Evolutionary conservation across 2,888 invertebrate genomes (phyloP), one percentile per base, ranked within the genome.

Genomic region (Drosophila histrio): DNA sequence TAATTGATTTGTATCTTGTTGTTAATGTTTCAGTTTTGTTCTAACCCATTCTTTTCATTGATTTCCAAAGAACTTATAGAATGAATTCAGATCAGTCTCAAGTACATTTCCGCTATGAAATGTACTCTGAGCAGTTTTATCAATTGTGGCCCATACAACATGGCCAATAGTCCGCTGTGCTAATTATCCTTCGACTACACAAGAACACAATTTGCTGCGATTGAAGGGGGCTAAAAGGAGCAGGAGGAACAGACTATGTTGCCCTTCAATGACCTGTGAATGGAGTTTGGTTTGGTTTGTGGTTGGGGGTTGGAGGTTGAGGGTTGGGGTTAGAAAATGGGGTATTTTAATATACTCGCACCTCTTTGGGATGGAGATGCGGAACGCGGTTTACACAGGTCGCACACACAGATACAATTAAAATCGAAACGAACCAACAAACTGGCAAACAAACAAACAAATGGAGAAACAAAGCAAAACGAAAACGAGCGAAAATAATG

Each of bases 401-500:
- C 46, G 68, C 66, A 46, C 60, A 46, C 60, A 39, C 72, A 72
- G 67, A 78, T 69, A 87, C 82, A 82, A 87, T 82, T 82, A 82
- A 85, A 87, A 76, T 85, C 72, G 86, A 81, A 82, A 61, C 70
- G 72, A 70, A 67, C 26, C 76, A 50, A 72, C 68, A 72, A 77
- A 68, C 54, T 53, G 60, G 44, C 60, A 72, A 66, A 67, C 81
- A 67, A 56, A 60, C 72, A 77, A 62, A 63, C 62, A 73, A 79
- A 69, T 63, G 60, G 72, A 72, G 64, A 71, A 81, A 75, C 85
- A 77, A 75, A 80, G 69, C 81, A 38, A 52, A 87, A 81, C 84
- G 81, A 87, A 87, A 82, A 87, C 68, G 87, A 82, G 86, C 79
- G 34, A 53, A 84, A 84, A 84, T 84, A 84, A 84, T 84, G 85